Conservation (phyloP, 2,888 invertebrate genomes). For the Zygaena filipendulae region DNA sequence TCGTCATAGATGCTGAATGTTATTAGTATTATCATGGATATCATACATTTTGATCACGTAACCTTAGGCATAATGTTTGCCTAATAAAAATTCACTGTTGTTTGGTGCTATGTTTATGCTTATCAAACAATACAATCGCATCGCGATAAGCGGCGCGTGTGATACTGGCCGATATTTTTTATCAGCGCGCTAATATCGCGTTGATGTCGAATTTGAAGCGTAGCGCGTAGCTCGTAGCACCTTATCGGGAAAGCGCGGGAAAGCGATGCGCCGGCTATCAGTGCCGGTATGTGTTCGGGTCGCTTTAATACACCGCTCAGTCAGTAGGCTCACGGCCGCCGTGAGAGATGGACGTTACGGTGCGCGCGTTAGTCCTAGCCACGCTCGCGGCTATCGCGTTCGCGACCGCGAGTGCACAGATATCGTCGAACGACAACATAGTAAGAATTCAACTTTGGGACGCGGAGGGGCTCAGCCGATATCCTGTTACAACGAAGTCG, state of each 20-base stretch:
- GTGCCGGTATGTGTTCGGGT: no score
- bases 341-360: slow-evolving; percentile 46
- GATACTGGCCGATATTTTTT: no score
- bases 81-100: no score
- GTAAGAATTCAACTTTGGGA: slow-evolving; percentile 60
- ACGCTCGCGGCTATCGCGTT: slow-evolving; percentile 44
- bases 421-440: slow-evolving; percentile 57
- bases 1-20: no score
- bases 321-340: slow-evolving; percentile 59
- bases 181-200: no score
- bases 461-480: slow-evolving; percentile 52
- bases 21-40: no score
- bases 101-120: slow-evolving; percentile 22
- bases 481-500: slow-evolving; percentile 29
- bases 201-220: slow-evolving; percentile 36
- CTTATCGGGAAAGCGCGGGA: slow-evolving; percentile 66
- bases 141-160: slow-evolving; percentile 34
- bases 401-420: slow-evolving; percentile 41
- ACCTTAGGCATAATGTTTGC: no score
- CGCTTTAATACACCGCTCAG: slow-evolving; percentile 17
- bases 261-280: slow-evolving; percentile 29
- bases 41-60: no score
- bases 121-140: slow-evolving; percentile 44
- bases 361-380: slow-evolving; percentile 39
- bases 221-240: slow-evolving; percentile 25